A percentile compares a stretch with the other conserved stretches of the same genome.
These are phyloP conservation scores for Ashinkailepas kermadecensis DNA, from an alignment of 2,888 invertebrate species.

Conservation along the genomic window DNA sequence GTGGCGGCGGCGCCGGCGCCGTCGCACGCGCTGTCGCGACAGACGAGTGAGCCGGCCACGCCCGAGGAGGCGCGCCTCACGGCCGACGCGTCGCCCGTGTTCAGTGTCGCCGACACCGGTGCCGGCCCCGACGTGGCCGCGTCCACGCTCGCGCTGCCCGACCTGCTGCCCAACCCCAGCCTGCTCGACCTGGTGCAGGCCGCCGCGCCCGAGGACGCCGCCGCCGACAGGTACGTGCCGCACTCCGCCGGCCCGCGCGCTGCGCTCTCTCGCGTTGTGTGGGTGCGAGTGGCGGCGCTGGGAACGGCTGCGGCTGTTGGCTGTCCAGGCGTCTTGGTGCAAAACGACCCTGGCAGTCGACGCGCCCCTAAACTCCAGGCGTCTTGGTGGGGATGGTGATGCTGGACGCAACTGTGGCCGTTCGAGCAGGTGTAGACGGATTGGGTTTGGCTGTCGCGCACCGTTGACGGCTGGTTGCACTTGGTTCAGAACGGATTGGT, in stretches of 20 bases:
- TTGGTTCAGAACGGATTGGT: too few relatives aligned
- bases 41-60: not conserved
- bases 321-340: too few relatives aligned
- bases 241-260: not conserved
- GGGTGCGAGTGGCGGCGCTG: too few relatives aligned
- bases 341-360: too few relatives aligned
- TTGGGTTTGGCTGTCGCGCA: too few relatives aligned
- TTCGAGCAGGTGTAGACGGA: too few relatives aligned
- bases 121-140: not conserved
- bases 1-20: not conserved
- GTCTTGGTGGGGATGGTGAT: too few relatives aligned
- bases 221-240: not conserved
- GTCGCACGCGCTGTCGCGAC: not conserved
- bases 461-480: too few relatives aligned
- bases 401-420: too few relatives aligned
- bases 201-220: not conserved
- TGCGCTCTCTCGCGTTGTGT: not conserved
- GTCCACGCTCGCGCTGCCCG: not conserved
- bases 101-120: not conserved
- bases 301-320: too few relatives aligned
- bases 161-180: slow-evolving; percentile 14
- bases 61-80: slow-evolving; percentile 5
- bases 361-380: too few relatives aligned
- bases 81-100: not conserved
- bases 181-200: slow-evolving; percentile 1